A percentile compares a stretch with the other conserved stretches of the same genome.
Evolutionary conservation across 2,797 vertebrate genomes (phyloP).

Genomic region (Silurus lanzhouensis): DNA sequence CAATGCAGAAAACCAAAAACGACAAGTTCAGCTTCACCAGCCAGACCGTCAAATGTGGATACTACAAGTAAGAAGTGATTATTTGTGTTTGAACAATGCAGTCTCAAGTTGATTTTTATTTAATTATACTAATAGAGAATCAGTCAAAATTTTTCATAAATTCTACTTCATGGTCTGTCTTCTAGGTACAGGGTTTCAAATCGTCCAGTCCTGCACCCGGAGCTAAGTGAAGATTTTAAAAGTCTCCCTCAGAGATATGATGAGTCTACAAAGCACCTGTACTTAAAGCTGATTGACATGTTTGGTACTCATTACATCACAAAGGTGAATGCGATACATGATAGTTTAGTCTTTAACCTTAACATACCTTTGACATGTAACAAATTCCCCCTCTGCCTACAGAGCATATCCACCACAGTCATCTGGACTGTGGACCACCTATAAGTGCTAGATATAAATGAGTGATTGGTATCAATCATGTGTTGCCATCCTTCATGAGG

Average conservation of each 20-base stretch:
- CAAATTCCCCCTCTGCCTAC: no score
- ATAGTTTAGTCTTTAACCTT: no score
- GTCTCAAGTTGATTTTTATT: neutral
- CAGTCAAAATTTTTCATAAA: no score
- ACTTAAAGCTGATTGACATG: conserved; percentile 56
- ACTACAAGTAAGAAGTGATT: conserved; percentile 59
- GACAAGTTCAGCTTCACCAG: conserved; percentile 66
- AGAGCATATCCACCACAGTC: no score
- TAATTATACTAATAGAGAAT: neutral
- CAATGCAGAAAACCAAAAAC: conserved; percentile 61
- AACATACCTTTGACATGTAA: no score
- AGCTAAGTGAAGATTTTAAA: conserved; percentile 45
- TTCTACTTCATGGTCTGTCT: neutral
- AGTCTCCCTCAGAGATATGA: conserved; percentile 58
- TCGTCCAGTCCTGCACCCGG: conserved; percentile 45
- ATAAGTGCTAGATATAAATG: no score
- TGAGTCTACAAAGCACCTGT: neutral
- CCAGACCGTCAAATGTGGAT: conserved; percentile 59
- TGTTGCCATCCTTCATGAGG: no score
- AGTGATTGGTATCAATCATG: no score
- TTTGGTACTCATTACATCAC: conserved; percentile 69
- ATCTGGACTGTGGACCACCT: no score
- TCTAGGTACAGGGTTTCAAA: conserved; percentile 58
- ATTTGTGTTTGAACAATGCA: no score
- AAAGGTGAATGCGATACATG: conserved; percentile 29